These are phyloP conservation scores for Melolontha melolontha DNA, from an alignment of 2,888 invertebrate genomes.

Conservation along the genomic window DNA sequence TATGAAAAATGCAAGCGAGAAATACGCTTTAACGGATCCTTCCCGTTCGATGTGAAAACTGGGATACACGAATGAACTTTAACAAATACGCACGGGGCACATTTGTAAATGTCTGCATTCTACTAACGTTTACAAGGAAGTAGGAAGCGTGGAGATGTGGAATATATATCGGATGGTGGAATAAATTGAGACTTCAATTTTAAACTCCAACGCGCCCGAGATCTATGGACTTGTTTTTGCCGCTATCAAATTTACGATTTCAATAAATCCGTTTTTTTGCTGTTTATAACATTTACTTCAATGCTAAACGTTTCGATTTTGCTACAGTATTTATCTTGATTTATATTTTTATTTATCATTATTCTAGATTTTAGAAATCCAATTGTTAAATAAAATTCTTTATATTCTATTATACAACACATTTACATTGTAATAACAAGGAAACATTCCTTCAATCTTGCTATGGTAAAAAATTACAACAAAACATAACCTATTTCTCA, in stretches of 20 bases:
- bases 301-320: neutral
- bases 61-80: constrained; percentile 12
- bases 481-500: too few relatives aligned
- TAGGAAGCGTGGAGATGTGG: constrained; percentile 8
- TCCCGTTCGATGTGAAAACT: constrained; percentile 27
- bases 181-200: constrained; percentile 28
- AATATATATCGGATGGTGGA: constrained; percentile 21
- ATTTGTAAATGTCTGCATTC: constrained; percentile 3
- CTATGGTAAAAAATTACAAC: too few relatives aligned
- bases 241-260: constrained; percentile 7
- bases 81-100: constrained; percentile 11
- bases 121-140: constrained; percentile 10
- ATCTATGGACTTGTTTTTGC: constrained; percentile 12
- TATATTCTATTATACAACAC: too few relatives aligned
- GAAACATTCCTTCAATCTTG: too few relatives aligned
- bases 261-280: neutral
- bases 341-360: too few relatives aligned
- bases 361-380: too few relatives aligned
- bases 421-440: too few relatives aligned
- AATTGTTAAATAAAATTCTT: too few relatives aligned
- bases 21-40: constrained; percentile 31
- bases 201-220: constrained; percentile 11
- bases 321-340: too few relatives aligned
- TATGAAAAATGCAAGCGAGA: constrained; percentile 45
- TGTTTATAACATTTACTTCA: neutral